Evolutionary conservation across 1,140 invertebrate genomes (phyloP).

Genomic region (Brachionus sp.): DNA sequence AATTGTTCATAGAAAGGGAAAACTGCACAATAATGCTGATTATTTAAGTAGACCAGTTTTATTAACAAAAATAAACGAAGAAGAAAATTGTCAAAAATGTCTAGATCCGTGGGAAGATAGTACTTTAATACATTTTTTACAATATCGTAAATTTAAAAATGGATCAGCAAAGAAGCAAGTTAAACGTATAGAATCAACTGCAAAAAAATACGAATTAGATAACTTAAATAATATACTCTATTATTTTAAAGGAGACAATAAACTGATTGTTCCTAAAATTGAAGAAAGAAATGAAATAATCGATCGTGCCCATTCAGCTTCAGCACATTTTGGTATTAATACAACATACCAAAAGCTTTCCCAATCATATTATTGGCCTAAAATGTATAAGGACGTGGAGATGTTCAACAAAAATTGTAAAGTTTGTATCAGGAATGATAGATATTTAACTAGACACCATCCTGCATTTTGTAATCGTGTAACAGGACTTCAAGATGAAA

Average conservation of each 20-base stretch:
- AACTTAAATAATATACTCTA: not conserved
- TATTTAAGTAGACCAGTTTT: not conserved
- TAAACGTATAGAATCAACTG: not conserved
- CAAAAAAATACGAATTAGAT: not conserved
- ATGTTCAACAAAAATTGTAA: conserved; percentile 7
- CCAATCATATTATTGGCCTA: conserved; percentile 4
- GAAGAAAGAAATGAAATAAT: conserved; percentile 6
- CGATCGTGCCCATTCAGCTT: not conserved
- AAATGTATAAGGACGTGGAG: not conserved
- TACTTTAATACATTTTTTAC: not conserved
- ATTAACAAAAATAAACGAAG: not conserved
- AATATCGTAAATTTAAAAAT: not conserved
- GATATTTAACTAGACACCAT: not conserved
- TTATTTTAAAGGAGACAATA: not conserved
- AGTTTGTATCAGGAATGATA: not conserved
- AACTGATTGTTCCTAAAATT: not conserved
- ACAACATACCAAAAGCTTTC: not conserved
- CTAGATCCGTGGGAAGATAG: not conserved
- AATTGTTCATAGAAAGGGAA: not conserved
- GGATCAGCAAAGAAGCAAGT: not conserved
- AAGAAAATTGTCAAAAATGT: not conserved
- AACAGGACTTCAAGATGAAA: not conserved
- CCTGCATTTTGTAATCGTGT: not conserved
- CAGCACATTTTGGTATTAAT: conserved; percentile 18
- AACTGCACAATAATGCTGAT: not conserved